phyloP scores from a whole-genome alignment of 2,113 vertebrate species.

The Grammomys surdaster region DNA sequence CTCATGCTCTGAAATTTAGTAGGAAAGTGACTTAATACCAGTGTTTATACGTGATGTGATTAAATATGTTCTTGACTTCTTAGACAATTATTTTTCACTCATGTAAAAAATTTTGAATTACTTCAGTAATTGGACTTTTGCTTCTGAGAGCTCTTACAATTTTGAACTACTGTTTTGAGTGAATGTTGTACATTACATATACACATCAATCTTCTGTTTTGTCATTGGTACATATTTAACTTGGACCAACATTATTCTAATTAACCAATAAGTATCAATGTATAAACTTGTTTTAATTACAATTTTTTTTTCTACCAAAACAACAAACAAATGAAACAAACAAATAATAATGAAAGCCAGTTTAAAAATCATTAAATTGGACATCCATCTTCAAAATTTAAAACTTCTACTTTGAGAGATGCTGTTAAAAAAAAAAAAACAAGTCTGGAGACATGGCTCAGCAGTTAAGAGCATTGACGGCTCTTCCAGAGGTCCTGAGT shows the following conservation, averaged over 20 bases:
- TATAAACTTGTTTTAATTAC: constrained; percentile 81
- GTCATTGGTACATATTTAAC: constrained; percentile 68
- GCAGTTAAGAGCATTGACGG: too few species aligned
- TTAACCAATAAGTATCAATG: constrained; percentile 77
- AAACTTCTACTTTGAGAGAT: neutral
- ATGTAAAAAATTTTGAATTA: constrained; percentile 39
- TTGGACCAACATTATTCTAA: constrained; percentile 74
- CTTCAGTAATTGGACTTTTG: constrained; percentile 64
- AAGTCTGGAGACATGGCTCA: too few species aligned
- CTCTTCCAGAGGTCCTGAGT: too few species aligned
- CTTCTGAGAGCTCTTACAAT: constrained; percentile 45
- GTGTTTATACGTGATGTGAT: constrained; percentile 60
- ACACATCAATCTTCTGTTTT: constrained; percentile 49
- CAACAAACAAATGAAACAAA: neutral
- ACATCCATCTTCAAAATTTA: neutral
- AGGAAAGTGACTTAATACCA: constrained; percentile 52
- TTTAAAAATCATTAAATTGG: neutral
- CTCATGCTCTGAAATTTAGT: constrained; percentile 60
- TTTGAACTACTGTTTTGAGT: constrained; percentile 50
- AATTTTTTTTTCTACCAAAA: constrained; percentile 79
- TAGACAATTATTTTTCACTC: constrained; percentile 54
- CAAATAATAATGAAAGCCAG: neutral
- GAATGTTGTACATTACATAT: neutral
- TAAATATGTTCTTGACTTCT: constrained; percentile 51
- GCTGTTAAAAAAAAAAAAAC: neutral